Conservation (phyloP, 2,888 invertebrate species). For the Sacculina carcini region DNA sequence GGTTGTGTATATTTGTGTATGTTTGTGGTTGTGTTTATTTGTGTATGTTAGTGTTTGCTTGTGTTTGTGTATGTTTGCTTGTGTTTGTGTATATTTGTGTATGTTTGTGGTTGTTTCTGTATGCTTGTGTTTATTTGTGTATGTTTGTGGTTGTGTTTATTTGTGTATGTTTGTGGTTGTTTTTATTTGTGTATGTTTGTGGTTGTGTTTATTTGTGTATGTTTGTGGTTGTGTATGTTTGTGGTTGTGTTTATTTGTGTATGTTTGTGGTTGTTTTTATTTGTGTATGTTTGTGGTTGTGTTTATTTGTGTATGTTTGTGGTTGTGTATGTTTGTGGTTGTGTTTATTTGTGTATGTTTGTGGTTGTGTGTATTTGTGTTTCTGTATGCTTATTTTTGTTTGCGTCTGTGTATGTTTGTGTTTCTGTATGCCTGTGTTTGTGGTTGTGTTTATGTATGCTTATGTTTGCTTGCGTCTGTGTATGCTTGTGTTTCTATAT, state of each 20-base stretch:
- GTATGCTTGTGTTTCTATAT: not conserved
- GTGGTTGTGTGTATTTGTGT: not conserved
- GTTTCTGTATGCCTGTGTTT: not conserved
- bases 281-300: too few species aligned
- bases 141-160: not conserved
- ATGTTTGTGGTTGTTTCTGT: too few species aligned
- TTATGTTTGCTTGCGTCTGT: not conserved
- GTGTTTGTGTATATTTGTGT: too few species aligned
- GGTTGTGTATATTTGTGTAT: too few species aligned
- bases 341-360: not conserved
- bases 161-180: not conserved
- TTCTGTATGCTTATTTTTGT: not conserved
- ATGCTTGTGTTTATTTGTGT: not conserved
- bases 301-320: not conserved
- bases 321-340: not conserved
- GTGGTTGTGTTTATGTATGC: not conserved
- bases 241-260: too few species aligned
- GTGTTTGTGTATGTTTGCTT: too few species aligned
- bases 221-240: too few species aligned
- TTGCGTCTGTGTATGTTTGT: too few species aligned
- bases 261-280: too few species aligned
- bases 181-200: not conserved
- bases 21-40: too few species aligned
- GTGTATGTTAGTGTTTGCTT: too few species aligned
- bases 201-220: not conserved